Evolutionary conservation across 2,888 invertebrate species (phyloP).

Genomic region (Chrysolina americana): DNA sequence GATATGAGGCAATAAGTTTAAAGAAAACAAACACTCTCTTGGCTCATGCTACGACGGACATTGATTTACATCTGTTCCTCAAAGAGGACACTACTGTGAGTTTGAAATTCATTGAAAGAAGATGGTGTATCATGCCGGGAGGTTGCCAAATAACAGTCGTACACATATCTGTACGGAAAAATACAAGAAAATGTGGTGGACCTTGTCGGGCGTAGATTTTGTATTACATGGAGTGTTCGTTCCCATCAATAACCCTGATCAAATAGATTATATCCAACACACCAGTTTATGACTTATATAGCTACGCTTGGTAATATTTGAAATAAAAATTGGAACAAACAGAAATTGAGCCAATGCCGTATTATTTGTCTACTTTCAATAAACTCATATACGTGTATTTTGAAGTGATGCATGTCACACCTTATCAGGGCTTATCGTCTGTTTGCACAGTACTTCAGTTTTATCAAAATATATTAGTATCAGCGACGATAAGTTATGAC

Average conservation of each 20-base stretch:
- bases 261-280: background rate
- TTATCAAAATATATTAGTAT: slow-evolving; percentile 47
- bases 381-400: slow-evolving; percentile 23
- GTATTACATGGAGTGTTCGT: too few relatives aligned
- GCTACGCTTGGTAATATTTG: background rate
- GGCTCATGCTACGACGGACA: too few relatives aligned
- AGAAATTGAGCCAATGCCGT: slow-evolving; percentile 26
- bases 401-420: slow-evolving; percentile 38
- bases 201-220: too few relatives aligned
- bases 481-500: slow-evolving; percentile 3
- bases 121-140: too few relatives aligned
- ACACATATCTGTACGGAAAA: too few relatives aligned
- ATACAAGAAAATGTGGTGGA: too few relatives aligned
- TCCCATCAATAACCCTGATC: slow-evolving; percentile 2
- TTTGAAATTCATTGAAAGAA: too few relatives aligned
- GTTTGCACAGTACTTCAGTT: slow-evolving; percentile 58
- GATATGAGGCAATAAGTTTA: too few relatives aligned
- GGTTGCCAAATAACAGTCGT: too few relatives aligned
- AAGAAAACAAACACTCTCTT: too few relatives aligned
- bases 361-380: slow-evolving; percentile 32
- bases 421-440: slow-evolving; percentile 49
- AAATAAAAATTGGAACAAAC: slow-evolving; percentile 26
- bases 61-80: too few relatives aligned
- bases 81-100: too few relatives aligned
- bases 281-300: slow-evolving; percentile 3